A percentile compares a stretch with the other conserved stretches of the same genome.
phyloP scores from a whole-genome alignment of 2,797 vertebrate species.

The Leptoclinus maculatus region DNA sequence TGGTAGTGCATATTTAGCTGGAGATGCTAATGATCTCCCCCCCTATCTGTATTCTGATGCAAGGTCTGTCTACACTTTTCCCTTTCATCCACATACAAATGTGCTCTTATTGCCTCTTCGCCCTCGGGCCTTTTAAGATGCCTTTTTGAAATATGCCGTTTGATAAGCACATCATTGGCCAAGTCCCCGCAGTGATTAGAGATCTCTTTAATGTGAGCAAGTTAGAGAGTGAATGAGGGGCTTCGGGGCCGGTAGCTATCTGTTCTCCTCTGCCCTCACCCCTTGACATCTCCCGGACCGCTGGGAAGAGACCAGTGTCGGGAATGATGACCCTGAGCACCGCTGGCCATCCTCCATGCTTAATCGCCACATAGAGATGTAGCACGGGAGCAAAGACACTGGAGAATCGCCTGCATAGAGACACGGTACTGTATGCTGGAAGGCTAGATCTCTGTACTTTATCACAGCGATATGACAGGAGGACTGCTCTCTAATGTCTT shows the following conservation, averaged over 20 bases:
- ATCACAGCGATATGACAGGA: slow-evolving; percentile 76
- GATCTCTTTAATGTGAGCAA: slow-evolving; percentile 86
- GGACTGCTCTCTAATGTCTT: slow-evolving; percentile 78
- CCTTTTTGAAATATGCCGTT: slow-evolving; percentile 91
- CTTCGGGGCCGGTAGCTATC: slow-evolving; percentile 68
- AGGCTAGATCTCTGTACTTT: slow-evolving; percentile 68
- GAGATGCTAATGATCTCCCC: slow-evolving; percentile 86
- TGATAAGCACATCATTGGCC: slow-evolving; percentile 89
- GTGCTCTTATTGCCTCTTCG: slow-evolving; percentile 88
- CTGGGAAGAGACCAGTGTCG: slow-evolving; percentile 42
- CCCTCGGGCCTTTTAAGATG: slow-evolving; percentile 88
- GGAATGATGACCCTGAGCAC: slow-evolving; percentile 45
- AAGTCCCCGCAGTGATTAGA: slow-evolving; percentile 88
- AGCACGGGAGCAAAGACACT: slow-evolving; percentile 54
- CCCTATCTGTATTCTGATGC: slow-evolving; percentile 86
- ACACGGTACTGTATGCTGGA: slow-evolving; percentile 61
- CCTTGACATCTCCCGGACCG: slow-evolving; percentile 59
- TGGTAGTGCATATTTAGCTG: slow-evolving; percentile 75
- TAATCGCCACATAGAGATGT: slow-evolving; percentile 62
- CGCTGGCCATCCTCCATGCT: slow-evolving; percentile 44
- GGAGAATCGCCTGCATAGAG: slow-evolving; percentile 63
- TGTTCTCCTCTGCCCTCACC: slow-evolving; percentile 69
- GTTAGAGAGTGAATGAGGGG: slow-evolving; percentile 76
- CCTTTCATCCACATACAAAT: slow-evolving; percentile 89
- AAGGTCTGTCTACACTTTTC: slow-evolving; percentile 86